These are phyloP conservation scores for Streblospio benedicti DNA, from an alignment of 1,140 invertebrate species.

Conservation along the genomic window DNA sequence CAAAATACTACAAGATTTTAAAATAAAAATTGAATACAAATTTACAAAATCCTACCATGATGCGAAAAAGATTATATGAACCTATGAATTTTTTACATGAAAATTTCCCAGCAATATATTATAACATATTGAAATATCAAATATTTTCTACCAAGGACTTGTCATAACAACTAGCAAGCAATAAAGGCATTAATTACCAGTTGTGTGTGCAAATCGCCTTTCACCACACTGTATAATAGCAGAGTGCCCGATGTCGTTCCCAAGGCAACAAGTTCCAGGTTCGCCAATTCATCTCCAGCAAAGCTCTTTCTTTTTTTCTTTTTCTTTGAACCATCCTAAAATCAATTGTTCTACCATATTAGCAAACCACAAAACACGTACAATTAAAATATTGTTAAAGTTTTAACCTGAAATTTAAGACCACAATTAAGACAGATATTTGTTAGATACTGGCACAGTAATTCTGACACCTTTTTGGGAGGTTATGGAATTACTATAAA, in stretches of 20 bases:
- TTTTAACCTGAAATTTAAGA: too few species aligned
- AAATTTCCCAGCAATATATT: not conserved
- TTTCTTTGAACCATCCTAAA: slow-evolving; percentile 30
- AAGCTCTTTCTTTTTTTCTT: slow-evolving; percentile 43
- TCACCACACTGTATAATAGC: slow-evolving; percentile 58
- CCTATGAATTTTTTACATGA: not conserved
- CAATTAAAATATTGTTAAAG: too few species aligned
- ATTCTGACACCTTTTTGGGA: too few species aligned
- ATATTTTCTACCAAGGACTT: too few species aligned
- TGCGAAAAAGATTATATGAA: not conserved
- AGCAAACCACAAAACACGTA: too few species aligned
- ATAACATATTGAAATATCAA: too few species aligned
- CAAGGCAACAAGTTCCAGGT: slow-evolving; percentile 51
- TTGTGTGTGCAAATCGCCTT: slow-evolving; percentile 53
- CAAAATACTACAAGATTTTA: too few species aligned
- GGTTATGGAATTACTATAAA: too few species aligned
- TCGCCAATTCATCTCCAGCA: slow-evolving; percentile 14
- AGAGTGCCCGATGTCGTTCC: slow-evolving; percentile 59
- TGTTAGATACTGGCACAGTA: too few species aligned
- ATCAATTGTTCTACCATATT: too few species aligned
- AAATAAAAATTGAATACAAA: not conserved
- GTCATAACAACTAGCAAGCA: not conserved
- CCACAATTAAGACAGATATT: too few species aligned
- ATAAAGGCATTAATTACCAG: slow-evolving; percentile 30
- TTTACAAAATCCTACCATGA: not conserved